Evolutionary conservation across 2,888 invertebrate species (phyloP), one percentile per base, ranked within the genome.

Genomic region (Mechanitis mazaeus): DNA sequence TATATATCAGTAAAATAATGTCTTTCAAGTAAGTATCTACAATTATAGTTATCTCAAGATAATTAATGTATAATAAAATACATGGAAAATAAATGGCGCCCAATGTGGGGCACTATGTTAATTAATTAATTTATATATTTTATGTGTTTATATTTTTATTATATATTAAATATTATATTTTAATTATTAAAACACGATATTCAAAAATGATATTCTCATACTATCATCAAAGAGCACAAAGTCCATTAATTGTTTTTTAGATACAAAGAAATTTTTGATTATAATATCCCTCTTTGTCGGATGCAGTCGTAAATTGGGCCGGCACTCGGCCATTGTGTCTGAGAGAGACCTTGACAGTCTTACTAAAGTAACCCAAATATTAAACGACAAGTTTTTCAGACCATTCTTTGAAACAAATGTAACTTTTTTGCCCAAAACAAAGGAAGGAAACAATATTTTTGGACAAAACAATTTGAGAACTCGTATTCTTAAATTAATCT

Each of bases 271-370:
- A 50, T 50, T 50, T 31, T 50, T 50, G 31, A 50, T 50, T 50
- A 50, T 50, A 31, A 50, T 50, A 50, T 31, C 31, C 50, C 31
- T 31, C 50, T 50, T 50, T 50, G 50, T 50, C 31, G 50, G 54
- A 46, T 59, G 59, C 55, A 7, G 55, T 47, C n/a, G 31, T 60
- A 60, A 60, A 60, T 60, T 60, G 59, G 59, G 59, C 55, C 59
- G 7, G 2, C 50, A 31, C 50, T 50, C 50, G 50, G 31, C 31
- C 50, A 50, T 50, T 50, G 50, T 50, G 20, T 50, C 31, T 50
- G 31, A 9, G 47, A 47, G 47, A 20, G 50, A 50, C 50, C 50
- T 50, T 50, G 31, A 50, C 4, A 5, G 31, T 42, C 31, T 50
- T 11, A 31, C 50, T 50, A 50, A 50, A 50, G 31, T 31, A 50